Base-by-base conservation (phyloP, 2,113 vertebrate species). In the Corynorhinus townsendii region DNA sequence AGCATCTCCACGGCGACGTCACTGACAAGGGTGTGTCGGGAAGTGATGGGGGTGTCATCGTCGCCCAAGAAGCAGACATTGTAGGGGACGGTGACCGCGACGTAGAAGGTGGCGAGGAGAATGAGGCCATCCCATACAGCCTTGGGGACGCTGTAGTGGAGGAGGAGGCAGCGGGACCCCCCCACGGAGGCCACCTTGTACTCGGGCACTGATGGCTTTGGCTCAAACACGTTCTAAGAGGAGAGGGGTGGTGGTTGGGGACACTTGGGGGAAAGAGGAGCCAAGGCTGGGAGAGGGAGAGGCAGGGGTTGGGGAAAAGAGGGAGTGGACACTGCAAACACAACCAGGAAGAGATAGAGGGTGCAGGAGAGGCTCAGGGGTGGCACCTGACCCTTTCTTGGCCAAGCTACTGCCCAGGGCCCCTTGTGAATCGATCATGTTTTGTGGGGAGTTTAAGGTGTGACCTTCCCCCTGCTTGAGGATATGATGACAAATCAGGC, bases 91-190 rank as follows among this genome's bases (percentile, higher is more conserved):
- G 99, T 99, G 96, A 99, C 97, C 0, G 99, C 99, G 8, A 99
- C 99, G 0, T 99, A 99, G 98, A 99, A 99, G 82, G 99, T 99
- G 69, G 99, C 99, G 75, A 99, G 96, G 30, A 99, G 99, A 97
- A 99, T 99, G 20, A 99, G 97, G 99, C 99, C 99, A 89, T 99
- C 99, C 99, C 99, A 99, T 95, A 99, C 82, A 0, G 99, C 99
- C 97, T 99, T 99, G 98, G 98, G 99, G 98, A 99, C 86, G 97
- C 99, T 99, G 98, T 99, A 99, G 98, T 99, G 99, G 47, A 99
- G 99, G 96, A 99, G 98, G 98, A 99, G 99, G 98, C 99, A 99
- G 89, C 98, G 99, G 10, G 99, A 99, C 97, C 99, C 99, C 99
- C 99, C 98, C 84, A 99, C 98, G 0, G 99, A 99, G 11, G 99